These are phyloP conservation scores for Perognathus longimembris DNA, from an alignment of 2,113 vertebrate species.

Conservation along the genomic window DNA sequence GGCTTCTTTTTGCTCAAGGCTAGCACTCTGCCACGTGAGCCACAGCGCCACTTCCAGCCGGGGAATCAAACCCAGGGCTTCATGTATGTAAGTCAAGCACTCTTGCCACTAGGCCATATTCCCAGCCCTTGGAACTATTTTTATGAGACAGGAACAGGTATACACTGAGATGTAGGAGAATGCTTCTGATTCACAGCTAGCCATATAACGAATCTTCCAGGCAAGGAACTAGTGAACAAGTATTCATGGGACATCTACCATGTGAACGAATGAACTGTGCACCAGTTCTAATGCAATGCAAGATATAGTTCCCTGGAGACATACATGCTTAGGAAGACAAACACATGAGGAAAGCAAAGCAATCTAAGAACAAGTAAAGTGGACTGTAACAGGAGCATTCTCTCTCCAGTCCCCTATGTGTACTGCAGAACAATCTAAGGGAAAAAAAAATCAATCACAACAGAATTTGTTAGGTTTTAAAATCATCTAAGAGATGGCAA, in stretches of 20 bases:
- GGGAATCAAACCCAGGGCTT: no score
- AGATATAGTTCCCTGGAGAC: no score
- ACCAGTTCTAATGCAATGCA: background rate
- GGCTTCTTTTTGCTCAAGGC: no score
- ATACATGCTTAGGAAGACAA: background rate
- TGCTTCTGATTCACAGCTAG: no score
- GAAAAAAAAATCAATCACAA: background rate
- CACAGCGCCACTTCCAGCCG: no score
- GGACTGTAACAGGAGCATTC: background rate
- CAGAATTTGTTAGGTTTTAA: background rate
- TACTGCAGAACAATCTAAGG: slow-evolving; percentile 8
- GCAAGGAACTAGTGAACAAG: background rate
- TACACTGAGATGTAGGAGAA: no score
- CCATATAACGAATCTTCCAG: background rate
- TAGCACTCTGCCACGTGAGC: no score
- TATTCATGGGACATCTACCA: slow-evolving; percentile 13
- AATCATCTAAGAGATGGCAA: background rate
- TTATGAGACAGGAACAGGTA: no score
- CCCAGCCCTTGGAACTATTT: no score
- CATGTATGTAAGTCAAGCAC: no score
- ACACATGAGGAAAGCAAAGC: background rate
- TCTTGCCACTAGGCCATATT: no score
- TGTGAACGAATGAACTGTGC: background rate
- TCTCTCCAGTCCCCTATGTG: background rate
- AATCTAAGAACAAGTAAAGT: background rate